Evolutionary conservation across 2,888 invertebrate genomes (phyloP).

Genomic region (Dryadula phaetusa): DNA sequence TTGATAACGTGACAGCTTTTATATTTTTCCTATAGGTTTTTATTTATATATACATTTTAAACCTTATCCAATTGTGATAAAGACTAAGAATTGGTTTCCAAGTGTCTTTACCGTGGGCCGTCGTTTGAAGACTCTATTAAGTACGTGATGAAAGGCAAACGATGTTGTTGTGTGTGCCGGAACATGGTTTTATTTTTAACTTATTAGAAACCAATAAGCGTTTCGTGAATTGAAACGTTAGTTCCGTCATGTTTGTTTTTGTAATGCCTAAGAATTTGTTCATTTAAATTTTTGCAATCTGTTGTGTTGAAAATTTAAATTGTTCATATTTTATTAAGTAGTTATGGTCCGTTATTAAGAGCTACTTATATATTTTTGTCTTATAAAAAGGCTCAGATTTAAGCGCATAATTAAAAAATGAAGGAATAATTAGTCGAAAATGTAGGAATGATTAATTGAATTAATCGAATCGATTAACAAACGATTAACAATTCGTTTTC

Average conservation of each 20-base stretch:
- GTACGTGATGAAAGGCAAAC: slow-evolving; percentile 51
- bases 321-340: too few relatives aligned
- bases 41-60: slow-evolving; percentile 24
- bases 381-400: too few relatives aligned
- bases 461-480: too few relatives aligned
- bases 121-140: slow-evolving; percentile 50
- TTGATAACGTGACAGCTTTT: slow-evolving; percentile 50
- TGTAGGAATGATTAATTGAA: too few relatives aligned
- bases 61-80: slow-evolving; percentile 28
- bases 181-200: slow-evolving; percentile 44
- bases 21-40: slow-evolving; percentile 25
- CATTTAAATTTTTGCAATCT: not conserved
- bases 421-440: too few relatives aligned
- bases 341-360: too few relatives aligned
- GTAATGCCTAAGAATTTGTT: slow-evolving; percentile 5
- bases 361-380: too few relatives aligned
- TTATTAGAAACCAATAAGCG: slow-evolving; percentile 47
- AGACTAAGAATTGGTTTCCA: slow-evolving; percentile 15
- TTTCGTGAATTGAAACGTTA: slow-evolving; percentile 47
- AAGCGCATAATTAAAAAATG: too few relatives aligned
- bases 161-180: slow-evolving; percentile 45
- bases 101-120: slow-evolving; percentile 35
- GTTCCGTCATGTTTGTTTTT: slow-evolving; percentile 42
- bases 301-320: not conserved
- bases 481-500: too few relatives aligned